Percentiles rank a stretch among this genome's conserved stretches.
These are phyloP conservation scores for Euzetes globulus DNA, from an alignment of 2,888 invertebrate species.

Conservation along the genomic window DNA sequence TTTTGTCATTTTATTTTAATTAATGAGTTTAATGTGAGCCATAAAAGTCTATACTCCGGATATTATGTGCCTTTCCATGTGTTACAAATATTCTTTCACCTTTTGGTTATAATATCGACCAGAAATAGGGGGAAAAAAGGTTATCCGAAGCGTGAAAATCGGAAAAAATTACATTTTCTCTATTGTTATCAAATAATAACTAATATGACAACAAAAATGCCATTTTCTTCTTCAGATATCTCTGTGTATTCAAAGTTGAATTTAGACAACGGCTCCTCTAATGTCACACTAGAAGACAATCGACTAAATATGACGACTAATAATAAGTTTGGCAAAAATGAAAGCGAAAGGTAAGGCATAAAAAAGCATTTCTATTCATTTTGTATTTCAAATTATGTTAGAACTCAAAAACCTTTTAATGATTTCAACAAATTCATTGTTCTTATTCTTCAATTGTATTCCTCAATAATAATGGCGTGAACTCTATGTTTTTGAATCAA, in stretches of 20 bases:
- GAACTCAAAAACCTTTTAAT: too few species aligned
- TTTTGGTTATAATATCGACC: too few species aligned
- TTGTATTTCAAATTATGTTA: too few species aligned
- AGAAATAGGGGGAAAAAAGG: not conserved
- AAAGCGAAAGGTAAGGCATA: conserved; percentile 11
- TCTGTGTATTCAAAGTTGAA: conserved; percentile 29
- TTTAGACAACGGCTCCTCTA: conserved; percentile 21
- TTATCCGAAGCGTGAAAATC: not conserved
- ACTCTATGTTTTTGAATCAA: too few species aligned
- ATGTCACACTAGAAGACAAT: conserved; percentile 12
- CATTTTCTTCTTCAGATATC: conserved; percentile 27
- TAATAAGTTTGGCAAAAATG: conserved; percentile 22
- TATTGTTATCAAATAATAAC: not conserved
- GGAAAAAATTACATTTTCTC: not conserved
- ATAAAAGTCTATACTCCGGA: not conserved
- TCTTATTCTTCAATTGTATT: not conserved
- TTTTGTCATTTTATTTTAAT: not conserved
- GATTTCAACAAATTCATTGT: too few species aligned
- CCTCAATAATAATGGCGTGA: too few species aligned
- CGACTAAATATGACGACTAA: not conserved
- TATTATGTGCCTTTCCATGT: not conserved
- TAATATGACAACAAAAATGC: too few species aligned
- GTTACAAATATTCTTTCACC: too few species aligned
- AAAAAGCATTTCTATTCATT: too few species aligned
- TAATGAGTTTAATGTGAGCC: not conserved